Evolutionary conservation across 2,888 invertebrate species (phyloP), one percentile per base, ranked within the genome.

Genomic region (Brenthis ino): DNA sequence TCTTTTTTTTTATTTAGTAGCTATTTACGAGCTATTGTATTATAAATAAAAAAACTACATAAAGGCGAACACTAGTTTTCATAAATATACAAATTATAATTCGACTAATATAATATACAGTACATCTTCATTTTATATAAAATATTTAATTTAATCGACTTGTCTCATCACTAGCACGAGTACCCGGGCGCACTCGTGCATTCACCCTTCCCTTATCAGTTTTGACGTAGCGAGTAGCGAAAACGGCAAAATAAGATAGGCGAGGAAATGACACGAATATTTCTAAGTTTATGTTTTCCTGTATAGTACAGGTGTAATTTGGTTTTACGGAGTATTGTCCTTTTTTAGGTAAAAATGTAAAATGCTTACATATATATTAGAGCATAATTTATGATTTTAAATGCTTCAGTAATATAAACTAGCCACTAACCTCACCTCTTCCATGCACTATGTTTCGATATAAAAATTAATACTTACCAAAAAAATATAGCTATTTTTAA

Each of bases 171-270:
- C 78, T 77, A 77, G 81, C 85, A 85, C 81, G 84, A 85, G 86
- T 88, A 86, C 89, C 88, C 89, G 90, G 86, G 88, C 89, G 88
- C 90, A 89, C 83, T 88, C 89, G 87, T 91, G 89, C 91, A 88
- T 91, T 85, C 89, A 88, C 91, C 89, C 91, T 89, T 85, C 86
- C 81, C 88, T 91, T 92, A 91, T 92, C 92, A 91, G 89, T 86
- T 85, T 80, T 82, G 86, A 87, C 86, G 85, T 86, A 82, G 80
- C 81, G 82, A 84, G 79, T 82, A 81, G 83, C 80, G 82, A 80
- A 80, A 79, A 80, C 86, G 81, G 85, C 74, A 79, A 87, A 76
- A 88, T 80, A 86, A 76, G 77, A 76, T 79, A 77, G 70, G 76
- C 77, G 72, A 66, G 84, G 85, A 86, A 86, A 85, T 85, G 84